Percentiles rank a stretch among this genome's conserved stretches.
Conservation (phyloP, 1,140 invertebrate genomes). For the Magallana gigas region DNA sequence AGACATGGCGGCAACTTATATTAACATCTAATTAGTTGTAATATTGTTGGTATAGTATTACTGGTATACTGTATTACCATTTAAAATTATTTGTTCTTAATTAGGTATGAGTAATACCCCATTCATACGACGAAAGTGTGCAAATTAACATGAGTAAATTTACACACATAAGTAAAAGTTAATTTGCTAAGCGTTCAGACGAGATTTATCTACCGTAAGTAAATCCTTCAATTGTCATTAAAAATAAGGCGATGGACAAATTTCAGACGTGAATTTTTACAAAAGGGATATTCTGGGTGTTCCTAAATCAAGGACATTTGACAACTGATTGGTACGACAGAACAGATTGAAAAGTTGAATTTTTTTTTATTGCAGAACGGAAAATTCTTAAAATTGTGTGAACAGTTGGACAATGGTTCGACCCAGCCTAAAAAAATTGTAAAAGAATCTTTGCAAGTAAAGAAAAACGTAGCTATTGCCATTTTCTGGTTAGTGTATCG, state of each 20-base stretch:
- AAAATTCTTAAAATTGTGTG: no score
- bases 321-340: background rate
- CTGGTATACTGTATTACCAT: no score
- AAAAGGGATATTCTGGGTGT: background rate
- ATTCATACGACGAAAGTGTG: conserved; percentile 8
- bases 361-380: no score
- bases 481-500: conserved; percentile 8
- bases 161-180: background rate
- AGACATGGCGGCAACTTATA: no score
- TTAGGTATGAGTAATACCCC: background rate
- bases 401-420: no score
- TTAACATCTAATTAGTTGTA: no score
- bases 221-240: background rate
- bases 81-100: no score
- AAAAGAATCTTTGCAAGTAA: background rate
- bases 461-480: background rate
- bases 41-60: no score
- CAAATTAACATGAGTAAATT: conserved; percentile 22
- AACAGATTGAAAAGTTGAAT: no score
- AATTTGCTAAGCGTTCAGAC: background rate
- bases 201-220: background rate
- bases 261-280: background rate
- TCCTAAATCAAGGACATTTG: background rate
- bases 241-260: background rate
- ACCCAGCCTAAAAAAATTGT: background rate